Percentiles rank a stretch among this genome's conserved stretches.
Evolutionary conservation across 2,113 vertebrate genomes (phyloP).

Genomic region (Trogon melanurus): DNA sequence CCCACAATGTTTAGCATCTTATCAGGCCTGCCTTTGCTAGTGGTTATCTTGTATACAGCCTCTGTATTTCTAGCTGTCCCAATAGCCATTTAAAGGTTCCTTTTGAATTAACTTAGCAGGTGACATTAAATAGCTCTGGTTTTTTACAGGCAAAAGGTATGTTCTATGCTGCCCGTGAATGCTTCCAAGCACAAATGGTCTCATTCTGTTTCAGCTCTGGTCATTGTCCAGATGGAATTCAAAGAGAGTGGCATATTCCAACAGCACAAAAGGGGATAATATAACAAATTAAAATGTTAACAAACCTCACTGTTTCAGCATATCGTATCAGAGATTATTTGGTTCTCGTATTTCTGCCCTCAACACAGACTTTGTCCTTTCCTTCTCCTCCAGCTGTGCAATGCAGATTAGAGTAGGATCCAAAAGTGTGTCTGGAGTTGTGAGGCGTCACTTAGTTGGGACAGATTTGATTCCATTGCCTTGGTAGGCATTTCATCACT

Average conservation of each 20-base stretch:
- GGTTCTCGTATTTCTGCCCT: background rate
- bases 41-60: background rate
- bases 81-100: background rate
- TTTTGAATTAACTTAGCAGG: constrained; percentile 24
- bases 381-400: background rate
- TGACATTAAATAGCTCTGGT: constrained; percentile 3
- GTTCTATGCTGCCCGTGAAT: background rate
- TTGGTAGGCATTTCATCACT: background rate
- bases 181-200: background rate
- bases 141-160: background rate
- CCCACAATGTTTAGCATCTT: background rate
- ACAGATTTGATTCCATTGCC: background rate
- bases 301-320: background rate
- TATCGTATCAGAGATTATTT: background rate
- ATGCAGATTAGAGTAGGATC: background rate
- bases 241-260: background rate
- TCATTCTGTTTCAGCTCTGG: background rate
- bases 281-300: constrained; percentile 34
- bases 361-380: background rate
- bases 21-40: background rate
- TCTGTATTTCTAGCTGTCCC: background rate
- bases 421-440: background rate
- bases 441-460: background rate
- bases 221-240: constrained; percentile 30
- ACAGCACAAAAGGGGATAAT: constrained; percentile 2